Evolutionary conservation across 2,797 vertebrate genomes (phyloP).

Genomic region (Lemur catta): DNA sequence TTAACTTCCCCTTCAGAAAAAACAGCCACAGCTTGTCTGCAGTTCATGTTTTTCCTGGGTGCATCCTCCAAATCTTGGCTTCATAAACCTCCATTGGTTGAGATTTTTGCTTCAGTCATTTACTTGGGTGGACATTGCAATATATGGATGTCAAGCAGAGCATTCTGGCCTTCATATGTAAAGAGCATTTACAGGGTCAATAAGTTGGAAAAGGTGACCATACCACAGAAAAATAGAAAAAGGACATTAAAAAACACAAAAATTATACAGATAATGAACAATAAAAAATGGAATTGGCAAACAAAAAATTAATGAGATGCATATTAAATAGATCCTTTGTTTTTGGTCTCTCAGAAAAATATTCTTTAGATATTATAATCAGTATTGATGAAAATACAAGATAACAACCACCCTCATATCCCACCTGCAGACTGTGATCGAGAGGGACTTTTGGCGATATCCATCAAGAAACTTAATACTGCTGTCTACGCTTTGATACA

Average conservation of each 20-base stretch:
- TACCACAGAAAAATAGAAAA: constrained; percentile 1
- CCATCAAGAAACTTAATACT: background rate
- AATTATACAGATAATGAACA: background rate
- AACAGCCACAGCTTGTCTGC: too few relatives aligned
- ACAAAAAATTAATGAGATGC: background rate
- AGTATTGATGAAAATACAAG: background rate
- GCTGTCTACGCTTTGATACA: background rate
- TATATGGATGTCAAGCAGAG: background rate
- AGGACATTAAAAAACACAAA: background rate
- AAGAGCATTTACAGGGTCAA: constrained; percentile 1
- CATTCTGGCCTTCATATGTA: background rate
- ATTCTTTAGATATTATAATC: background rate
- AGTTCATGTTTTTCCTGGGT: too few relatives aligned
- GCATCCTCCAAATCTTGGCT: too few relatives aligned
- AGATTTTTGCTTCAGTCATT: too few relatives aligned
- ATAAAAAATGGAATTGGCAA: background rate
- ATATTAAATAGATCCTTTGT: background rate
- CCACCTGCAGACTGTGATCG: background rate
- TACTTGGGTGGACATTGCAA: too few relatives aligned
- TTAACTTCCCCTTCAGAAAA: too few relatives aligned
- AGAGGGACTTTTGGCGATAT: background rate
- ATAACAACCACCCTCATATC: background rate
- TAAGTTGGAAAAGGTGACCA: background rate
- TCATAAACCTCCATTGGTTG: too few relatives aligned
- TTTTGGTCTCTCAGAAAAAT: background rate